Conservation (phyloP, 2,113 vertebrate genomes). For the Pseudorectes ferrugineus region DNA sequence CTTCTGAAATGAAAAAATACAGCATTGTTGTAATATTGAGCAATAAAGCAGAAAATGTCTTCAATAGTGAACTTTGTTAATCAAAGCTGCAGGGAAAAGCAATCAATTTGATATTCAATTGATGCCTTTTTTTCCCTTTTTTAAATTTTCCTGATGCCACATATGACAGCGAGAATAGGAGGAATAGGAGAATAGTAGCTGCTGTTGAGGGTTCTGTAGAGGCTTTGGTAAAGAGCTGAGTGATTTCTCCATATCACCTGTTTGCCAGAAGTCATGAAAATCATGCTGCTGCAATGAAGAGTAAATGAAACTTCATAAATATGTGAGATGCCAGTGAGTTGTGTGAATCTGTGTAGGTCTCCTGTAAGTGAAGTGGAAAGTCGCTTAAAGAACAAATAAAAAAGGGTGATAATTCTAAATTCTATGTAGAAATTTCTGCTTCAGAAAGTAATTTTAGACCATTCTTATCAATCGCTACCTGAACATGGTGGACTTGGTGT, state of each 20-base stretch:
- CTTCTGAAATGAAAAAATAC: not conserved
- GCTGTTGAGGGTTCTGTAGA: not conserved
- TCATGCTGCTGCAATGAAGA: not conserved
- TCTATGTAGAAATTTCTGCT: not conserved
- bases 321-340: not conserved
- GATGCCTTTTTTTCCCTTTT: rapidly evolving
- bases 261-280: not conserved
- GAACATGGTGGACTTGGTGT: rapidly evolving
- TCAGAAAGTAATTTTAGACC: not conserved
- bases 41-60: not conserved
- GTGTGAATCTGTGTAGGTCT: not conserved
- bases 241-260: not conserved
- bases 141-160: not conserved
- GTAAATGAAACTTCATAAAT: constrained; percentile 1
- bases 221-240: not conserved
- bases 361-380: not conserved
- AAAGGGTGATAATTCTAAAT: not conserved
- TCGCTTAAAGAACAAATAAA: not conserved
- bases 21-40: not conserved
- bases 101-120: not conserved
- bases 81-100: not conserved
- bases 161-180: not conserved
- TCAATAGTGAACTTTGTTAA: not conserved
- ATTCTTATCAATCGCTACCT: not conserved
- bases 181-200: not conserved